Conservation (phyloP, 2,797 vertebrate species). For the Cynopterus sphinx region DNA sequence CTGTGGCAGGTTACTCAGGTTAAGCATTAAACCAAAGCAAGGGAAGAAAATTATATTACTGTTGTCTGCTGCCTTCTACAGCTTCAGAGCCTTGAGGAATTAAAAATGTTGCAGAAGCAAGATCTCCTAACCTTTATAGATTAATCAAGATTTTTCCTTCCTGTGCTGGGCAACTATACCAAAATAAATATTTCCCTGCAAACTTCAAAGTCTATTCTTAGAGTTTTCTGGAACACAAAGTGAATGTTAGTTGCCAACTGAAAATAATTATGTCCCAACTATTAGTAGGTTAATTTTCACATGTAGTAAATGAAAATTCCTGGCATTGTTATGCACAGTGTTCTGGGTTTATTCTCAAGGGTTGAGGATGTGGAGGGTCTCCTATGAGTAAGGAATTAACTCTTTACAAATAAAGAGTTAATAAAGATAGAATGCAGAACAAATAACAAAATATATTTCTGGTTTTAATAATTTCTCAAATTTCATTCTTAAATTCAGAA, state of each 20-base stretch:
- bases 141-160: conserved; percentile 5
- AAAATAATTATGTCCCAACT: conserved; percentile 23
- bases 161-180: not conserved
- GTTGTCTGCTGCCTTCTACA: not conserved
- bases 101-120: conserved; percentile 38
- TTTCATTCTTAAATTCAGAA: conserved; percentile 26
- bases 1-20: not conserved
- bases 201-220: not conserved
- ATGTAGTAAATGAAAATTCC: conserved; percentile 32
- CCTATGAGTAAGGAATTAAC: conserved; percentile 27
- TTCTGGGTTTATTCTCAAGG: conserved; percentile 4
- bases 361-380: not conserved
- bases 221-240: conserved; percentile 35
- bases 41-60: not conserved
- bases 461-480: conserved; percentile 5
- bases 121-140: not conserved
- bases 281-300: conserved; percentile 58
- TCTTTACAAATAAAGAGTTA: not conserved
- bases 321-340: not conserved
- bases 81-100: not conserved
- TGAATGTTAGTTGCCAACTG: not conserved
- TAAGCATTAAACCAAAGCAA: conserved; percentile 43
- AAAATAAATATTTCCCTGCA: not conserved
- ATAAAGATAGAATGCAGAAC: conserved; percentile 23
- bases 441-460: not conserved